Base-by-base conservation (phyloP, 2,888 invertebrate genomes). In the Diadegma fenestrale region DNA sequence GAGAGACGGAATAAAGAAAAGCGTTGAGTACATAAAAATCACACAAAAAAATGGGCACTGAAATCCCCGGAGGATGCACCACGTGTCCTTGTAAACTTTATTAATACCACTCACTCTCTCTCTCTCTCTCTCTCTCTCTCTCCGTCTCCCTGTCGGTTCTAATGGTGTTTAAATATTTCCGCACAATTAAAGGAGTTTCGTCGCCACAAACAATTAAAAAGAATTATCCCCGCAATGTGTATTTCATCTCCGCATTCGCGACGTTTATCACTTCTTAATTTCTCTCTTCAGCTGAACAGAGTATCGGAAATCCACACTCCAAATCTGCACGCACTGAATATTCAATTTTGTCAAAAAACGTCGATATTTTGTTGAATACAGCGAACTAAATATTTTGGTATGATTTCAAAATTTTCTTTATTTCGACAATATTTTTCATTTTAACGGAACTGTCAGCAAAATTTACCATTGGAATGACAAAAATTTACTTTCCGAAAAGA, bases 1-100 rank as follows among this genome's bases (percentile, higher is more conserved):
- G 63, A 84, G 61, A 69, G 45, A 37, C 8, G 8, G 10, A 37
- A 7, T 37, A 37, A 37, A 61, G 69, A 78, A 78, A 78, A 26
- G 37, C 10, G 54, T 51, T 30, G 14, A 33, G 51, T 71, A 54
- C 19, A 51, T 71, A 71, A 54, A 54, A 54, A 37, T 3, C 10
- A 68, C 33, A 76, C 68, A 71, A 85, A 85, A 85, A 84, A 77
- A 80, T 80, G 66, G 77, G 66, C 77, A 45, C 58, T 58, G 33
- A 68, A 58, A 19, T 78, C 61, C 79, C 37, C 43, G 41, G 79
- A 37, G 68, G 68, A 54, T 58, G 54, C 12, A 45, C 54, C 69
- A 61, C 33, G 58, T 69, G 58, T 69, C 45, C 54, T 69, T 22
- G n/a, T 33, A 61, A 79, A 58, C 48, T 79, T 79, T 79, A 79